Base-by-base conservation (phyloP, 2,797 vertebrate species). In the Melanotaenia nigrans region DNA sequence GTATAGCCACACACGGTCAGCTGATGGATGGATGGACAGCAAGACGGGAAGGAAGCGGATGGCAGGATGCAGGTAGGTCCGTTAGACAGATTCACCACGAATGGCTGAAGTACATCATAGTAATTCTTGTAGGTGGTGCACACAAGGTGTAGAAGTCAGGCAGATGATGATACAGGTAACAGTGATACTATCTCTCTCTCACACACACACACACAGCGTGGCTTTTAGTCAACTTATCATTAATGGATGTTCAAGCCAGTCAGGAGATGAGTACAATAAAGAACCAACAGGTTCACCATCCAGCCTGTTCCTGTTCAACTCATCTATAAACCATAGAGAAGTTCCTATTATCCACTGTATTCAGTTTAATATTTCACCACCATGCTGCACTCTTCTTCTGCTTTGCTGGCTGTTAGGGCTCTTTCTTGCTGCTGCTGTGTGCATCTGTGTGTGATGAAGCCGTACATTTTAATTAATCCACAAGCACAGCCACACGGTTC, bases 341-440 rank as follows among this genome's bases (percentile, higher is more conserved):
- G 12, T 28, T 60, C 79, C 68, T 61, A 81, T 83, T 83, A 84
- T 83, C 77, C 65, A 42, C 59, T 51, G 69, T 72, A 72, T 82
- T 74, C 66, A 54, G 42, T 71, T 89, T 67, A 84, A 92, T 90
- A 87, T 85, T 90, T 88, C 38, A 87, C 68, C 1, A 56, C 58
- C 30, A 53, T 51, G 24, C 64, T 33, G 32, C 32, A 33, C 32
- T 1, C 32, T 63, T 65, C 3, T 45, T 59, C 66, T 58, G 56
- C 65, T 61, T 53, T 42, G 53, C 66, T 78, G 63, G 30, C 73
- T 20, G 35, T 55, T 75, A 65, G 55, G 10, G 25, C 20, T 61
- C 60, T 38, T 22, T 62, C 62, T 25, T 14, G 38, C 60, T 20
- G 53, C 14, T 10, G 61, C 22, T 13, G 16, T 3, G 33, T 47